Evolutionary conservation across 2,113 vertebrate genomes (phyloP), one percentile per base, ranked within the genome.

Genomic region (Axis porcinus): DNA sequence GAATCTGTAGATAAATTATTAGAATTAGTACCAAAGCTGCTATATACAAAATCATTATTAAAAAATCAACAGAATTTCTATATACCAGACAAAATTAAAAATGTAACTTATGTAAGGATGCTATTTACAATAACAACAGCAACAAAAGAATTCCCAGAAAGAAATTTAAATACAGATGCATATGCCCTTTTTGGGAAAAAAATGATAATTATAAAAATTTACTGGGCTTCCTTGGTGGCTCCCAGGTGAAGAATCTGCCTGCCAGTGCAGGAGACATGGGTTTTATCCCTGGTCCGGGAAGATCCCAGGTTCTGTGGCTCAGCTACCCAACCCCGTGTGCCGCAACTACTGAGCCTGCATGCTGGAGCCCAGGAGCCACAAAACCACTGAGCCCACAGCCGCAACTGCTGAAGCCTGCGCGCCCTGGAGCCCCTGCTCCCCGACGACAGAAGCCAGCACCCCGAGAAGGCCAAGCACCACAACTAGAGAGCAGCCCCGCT

Each of bases 391-490:
- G 64, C n/a, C 64, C n/a, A 21, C 4, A 2, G n/a, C 21, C 0
- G 6, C 70, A 43, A 27, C 23, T 27, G 40, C 70, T 76, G 70
- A 76, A 43, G 70, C 12, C 36, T 1, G 2, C 15, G 70, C 0
- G 0, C 36, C 55, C 70, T 14, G 40, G 70, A 76, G 40, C 21
- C 40, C 23, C 36, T 7, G 23, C 70, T 14, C 12, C 70, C 2
- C 1, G 12, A 7, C 23, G 4, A 25, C 6, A 43, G 70, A 43
- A 43, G 40, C 70, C 60, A 14, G 36, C 23, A 27, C 11, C 21
- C 7, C 5, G 0, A 27, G 70, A 23, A 43, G 6, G 40, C 70
- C 23, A 0, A 0, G 36, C 5, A 3, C 70, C 23, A 0, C 12
- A 25, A 2, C 40, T 0, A 27, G 40, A 27, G 6, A 76, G 70